phyloP scores from a whole-genome alignment of 2,797 vertebrate genomes.

The Gadopsis bispinosus region DNA sequence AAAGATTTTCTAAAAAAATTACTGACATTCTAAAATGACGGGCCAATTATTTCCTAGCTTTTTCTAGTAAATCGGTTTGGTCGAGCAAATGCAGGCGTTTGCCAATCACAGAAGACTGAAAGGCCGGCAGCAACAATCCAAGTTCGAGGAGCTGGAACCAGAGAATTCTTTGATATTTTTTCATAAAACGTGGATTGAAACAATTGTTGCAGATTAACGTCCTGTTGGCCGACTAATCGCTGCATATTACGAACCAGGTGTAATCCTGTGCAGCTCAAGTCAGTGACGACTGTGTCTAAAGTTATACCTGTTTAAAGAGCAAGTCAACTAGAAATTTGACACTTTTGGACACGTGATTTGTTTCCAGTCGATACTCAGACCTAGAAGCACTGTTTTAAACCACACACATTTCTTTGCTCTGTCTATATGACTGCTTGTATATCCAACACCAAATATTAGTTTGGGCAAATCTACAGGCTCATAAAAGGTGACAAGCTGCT shows the following conservation, averaged over 20 bases:
- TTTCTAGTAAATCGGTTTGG: not conserved
- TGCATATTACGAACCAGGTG: not conserved
- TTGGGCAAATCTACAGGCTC: not conserved
- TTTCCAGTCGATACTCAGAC: too few relatives aligned
- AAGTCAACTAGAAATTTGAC: not conserved
- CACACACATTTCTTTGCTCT: not conserved
- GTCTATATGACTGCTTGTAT: not conserved
- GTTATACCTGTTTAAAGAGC: not conserved
- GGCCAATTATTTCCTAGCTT: not conserved
- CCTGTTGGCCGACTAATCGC: not conserved
- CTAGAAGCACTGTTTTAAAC: too few relatives aligned
- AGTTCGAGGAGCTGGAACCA: too few relatives aligned
- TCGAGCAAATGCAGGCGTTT: not conserved
- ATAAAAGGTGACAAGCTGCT: not conserved
- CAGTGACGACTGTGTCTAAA: not conserved
- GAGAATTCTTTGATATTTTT: not conserved
- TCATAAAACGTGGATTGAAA: not conserved
- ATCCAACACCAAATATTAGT: not conserved
- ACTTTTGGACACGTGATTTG: too few relatives aligned
- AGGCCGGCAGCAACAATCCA: not conserved
- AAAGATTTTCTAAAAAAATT: not conserved
- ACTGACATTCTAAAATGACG: not conserved
- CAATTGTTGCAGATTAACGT: not conserved
- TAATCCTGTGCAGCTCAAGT: not conserved
- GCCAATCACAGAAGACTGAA: too few relatives aligned